Percentiles rank a stretch among this genome's conserved stretches.
phyloP scores from a whole-genome alignment of 2,113 vertebrate species.

The Megaceryle torquata region DNA sequence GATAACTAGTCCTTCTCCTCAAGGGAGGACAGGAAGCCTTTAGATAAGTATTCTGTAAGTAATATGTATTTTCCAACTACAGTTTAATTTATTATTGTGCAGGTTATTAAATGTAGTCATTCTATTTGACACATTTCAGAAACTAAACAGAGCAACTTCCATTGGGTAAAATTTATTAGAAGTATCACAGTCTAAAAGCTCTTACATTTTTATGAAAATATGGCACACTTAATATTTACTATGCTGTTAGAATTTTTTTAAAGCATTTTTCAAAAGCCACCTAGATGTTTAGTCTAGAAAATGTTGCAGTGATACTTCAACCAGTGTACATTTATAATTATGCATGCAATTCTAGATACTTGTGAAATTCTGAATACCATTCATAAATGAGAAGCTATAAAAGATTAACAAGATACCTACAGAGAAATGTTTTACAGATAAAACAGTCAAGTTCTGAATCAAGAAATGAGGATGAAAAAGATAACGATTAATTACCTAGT shows the following conservation, averaged over 20 bases:
- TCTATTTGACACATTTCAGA: not conserved
- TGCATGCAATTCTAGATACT: not conserved
- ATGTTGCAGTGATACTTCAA: not conserved
- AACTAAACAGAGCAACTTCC: not conserved
- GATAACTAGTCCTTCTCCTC: not conserved
- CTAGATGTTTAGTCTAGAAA: not conserved
- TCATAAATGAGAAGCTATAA: not conserved
- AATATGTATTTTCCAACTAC: not conserved
- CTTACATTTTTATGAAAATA: not conserved
- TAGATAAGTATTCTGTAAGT: not conserved
- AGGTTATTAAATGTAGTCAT: not conserved
- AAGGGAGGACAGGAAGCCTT: not conserved
- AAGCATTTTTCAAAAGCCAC: not conserved
- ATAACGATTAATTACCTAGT: not conserved
- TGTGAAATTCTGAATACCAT: not conserved
- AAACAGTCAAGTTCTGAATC: not conserved
- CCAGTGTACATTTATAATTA: not conserved
- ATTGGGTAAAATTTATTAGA: not conserved
- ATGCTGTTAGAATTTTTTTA: rapidly evolving
- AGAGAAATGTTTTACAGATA: not conserved
- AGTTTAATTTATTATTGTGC: not conserved
- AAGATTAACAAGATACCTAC: not conserved
- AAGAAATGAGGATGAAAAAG: not conserved
- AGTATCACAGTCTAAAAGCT: not conserved
- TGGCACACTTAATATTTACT: not conserved